A percentile compares a stretch with the other conserved stretches of the same genome.
Conservation (phyloP, 2,113 vertebrate genomes). For the Isichthys henryi region DNA sequence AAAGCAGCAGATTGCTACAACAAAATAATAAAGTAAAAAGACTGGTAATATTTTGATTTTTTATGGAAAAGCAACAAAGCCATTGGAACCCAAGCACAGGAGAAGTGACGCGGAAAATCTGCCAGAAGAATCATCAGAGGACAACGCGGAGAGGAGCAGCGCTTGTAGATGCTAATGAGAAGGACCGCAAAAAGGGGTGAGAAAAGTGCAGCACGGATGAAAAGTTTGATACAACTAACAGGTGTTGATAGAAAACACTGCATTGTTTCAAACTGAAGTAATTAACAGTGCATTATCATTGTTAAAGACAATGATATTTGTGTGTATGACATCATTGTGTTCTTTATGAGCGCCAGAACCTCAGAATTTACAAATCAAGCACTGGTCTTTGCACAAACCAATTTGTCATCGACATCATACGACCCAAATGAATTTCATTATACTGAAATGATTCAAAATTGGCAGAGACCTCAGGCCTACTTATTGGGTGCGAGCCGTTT, state of each 20-base stretch:
- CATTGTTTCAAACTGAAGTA: background rate
- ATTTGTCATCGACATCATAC: background rate
- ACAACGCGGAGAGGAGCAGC: background rate
- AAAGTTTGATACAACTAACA: background rate
- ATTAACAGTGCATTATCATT: background rate
- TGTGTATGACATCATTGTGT: background rate
- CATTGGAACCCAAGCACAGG: background rate
- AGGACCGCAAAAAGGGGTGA: background rate
- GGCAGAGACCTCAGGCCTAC: background rate
- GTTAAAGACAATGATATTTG: background rate
- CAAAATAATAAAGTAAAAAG: background rate
- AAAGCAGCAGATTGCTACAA: background rate
- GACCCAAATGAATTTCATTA: background rate
- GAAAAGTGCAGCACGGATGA: background rate
- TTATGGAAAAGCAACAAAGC: background rate
- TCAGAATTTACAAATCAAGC: background rate
- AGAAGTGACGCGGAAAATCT: background rate
- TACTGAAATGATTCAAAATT: background rate
- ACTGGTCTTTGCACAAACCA: background rate
- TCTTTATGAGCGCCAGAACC: background rate
- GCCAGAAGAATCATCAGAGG: background rate
- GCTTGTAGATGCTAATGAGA: background rate
- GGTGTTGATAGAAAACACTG: background rate
- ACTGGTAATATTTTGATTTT: background rate
- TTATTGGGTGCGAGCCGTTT: background rate